Percentiles rank a stretch among this genome's conserved stretches.
Conservation (phyloP, 2,113 vertebrate genomes). For the Sapajus apella region DNA sequence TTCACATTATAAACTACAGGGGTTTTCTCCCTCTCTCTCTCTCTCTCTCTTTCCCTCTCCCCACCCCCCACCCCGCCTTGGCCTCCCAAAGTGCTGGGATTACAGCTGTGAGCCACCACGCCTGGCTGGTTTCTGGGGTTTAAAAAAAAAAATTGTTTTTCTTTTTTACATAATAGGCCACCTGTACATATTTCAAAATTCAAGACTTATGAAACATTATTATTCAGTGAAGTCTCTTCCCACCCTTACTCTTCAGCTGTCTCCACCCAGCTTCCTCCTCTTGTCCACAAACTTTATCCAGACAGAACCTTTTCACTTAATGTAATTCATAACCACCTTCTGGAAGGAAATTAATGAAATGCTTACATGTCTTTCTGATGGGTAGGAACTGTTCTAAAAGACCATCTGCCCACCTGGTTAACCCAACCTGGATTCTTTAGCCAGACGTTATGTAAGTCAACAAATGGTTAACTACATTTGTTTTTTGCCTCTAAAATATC, state of each 20-base stretch:
- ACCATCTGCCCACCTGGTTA: not conserved
- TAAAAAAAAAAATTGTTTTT: not conserved
- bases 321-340: not conserved
- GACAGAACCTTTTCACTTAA: not conserved
- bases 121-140: too few relatives aligned
- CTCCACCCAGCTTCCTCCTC: not conserved
- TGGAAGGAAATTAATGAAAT: not conserved
- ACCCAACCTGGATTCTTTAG: not conserved
- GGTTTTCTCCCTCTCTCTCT: too few relatives aligned
- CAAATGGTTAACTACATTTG: not conserved
- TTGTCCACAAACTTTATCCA: too few relatives aligned
- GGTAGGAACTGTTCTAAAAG: not conserved
- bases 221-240: not conserved
- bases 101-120: too few relatives aligned
- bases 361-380: not conserved
- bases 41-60: too few relatives aligned
- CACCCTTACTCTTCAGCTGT: not conserved
- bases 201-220: not conserved
- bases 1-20: too few relatives aligned
- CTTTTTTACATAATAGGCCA: not conserved
- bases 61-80: too few relatives aligned
- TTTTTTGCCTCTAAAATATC: not conserved
- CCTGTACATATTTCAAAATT: not conserved
- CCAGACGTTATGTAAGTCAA: not conserved
- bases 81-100: too few relatives aligned